Evolutionary conservation across 2,797 vertebrate species (phyloP).

Genomic region (Heteromormyrus szaboi): DNA sequence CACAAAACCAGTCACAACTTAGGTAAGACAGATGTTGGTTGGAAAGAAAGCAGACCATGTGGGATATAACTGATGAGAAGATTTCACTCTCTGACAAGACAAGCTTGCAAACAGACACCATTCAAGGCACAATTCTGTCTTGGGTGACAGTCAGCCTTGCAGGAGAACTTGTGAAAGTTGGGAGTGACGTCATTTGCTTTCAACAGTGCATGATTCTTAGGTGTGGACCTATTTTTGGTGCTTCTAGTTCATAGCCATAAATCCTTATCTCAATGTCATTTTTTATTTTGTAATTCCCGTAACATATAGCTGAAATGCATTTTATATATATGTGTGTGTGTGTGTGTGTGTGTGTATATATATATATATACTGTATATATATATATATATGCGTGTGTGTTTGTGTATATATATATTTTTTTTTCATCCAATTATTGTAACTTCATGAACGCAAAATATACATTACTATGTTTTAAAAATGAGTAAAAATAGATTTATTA

Average conservation of each 20-base stretch:
- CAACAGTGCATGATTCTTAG: not conserved
- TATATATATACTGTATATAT: not conserved
- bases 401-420: no score
- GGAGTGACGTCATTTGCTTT: not conserved
- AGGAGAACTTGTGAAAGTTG: not conserved
- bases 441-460: not conserved
- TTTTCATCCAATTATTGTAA: not conserved
- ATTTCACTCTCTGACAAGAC: not conserved
- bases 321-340: no score
- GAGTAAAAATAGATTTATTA: not conserved
- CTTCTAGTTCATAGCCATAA: not conserved
- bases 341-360: not conserved
- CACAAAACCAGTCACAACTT: not conserved
- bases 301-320: not conserved
- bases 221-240: not conserved
- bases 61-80: not conserved
- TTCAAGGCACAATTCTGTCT: not conserved
- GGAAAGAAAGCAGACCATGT: not conserved
- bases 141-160: conserved; percentile 8
- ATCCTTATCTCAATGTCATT: not conserved
- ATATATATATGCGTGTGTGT: no score
- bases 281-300: not conserved
- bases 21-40: not conserved
- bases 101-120: not conserved
- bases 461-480: not conserved